Evolutionary conservation across 2,797 vertebrate species (phyloP).

Genomic region (Orestias chungarensis): DNA sequence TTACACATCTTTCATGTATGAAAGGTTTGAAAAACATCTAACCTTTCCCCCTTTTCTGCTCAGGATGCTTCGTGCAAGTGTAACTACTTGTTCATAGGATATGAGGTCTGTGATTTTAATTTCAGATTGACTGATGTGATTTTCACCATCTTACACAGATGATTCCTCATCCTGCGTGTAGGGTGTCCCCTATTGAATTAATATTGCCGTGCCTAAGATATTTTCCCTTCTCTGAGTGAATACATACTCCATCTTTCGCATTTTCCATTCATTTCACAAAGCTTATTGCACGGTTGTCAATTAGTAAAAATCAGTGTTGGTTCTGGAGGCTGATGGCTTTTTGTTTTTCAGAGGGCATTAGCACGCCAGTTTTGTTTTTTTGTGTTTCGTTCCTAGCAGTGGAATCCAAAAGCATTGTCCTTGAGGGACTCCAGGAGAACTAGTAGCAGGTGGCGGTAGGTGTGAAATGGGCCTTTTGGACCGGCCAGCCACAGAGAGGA

Average conservation of each 20-base stretch:
- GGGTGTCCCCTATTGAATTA: conserved; percentile 20
- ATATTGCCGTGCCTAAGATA: conserved; percentile 9
- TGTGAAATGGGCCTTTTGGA: conserved; percentile 81
- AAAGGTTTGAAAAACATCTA: not conserved
- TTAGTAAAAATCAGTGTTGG: conserved; percentile 54
- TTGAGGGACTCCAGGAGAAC: conserved; percentile 81
- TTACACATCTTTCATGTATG: not conserved
- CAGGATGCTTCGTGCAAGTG: too few relatives aligned
- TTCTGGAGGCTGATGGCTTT: conserved; percentile 64
- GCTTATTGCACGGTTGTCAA: conserved; percentile 76
- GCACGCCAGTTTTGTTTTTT: conserved; percentile 72
- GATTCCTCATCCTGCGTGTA: conserved; percentile 15
- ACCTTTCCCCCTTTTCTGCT: not conserved
- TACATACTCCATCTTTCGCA: conserved; percentile 26
- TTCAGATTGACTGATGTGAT: too few relatives aligned
- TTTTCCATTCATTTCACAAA: conserved; percentile 50
- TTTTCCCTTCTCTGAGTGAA: conserved; percentile 14
- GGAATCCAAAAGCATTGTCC: conserved; percentile 78
- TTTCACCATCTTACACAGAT: not conserved
- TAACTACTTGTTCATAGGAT: too few relatives aligned
- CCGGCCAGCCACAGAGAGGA: conserved; percentile 71
- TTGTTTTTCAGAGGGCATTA: conserved; percentile 79
- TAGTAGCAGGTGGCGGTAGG: conserved; percentile 85
- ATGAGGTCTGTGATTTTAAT: too few relatives aligned
- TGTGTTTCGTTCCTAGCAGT: conserved; percentile 65